Percentiles rank a stretch among this genome's conserved stretches.
Conservation (phyloP, 2,888 invertebrate species). For the Cephus runcator region DNA sequence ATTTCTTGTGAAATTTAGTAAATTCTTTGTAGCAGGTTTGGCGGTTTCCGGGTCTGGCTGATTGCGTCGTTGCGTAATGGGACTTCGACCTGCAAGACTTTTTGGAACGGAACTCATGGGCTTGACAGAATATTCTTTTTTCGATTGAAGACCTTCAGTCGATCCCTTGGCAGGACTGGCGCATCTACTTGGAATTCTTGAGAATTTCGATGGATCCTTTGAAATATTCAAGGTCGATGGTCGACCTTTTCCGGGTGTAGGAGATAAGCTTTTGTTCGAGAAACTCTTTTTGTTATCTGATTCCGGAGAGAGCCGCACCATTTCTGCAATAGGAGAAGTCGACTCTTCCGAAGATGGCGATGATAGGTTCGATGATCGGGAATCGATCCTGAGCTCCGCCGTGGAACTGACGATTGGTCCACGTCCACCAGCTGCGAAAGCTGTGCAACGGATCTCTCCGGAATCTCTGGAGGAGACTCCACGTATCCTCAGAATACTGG, state of each 20-base stretch:
- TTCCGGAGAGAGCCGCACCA: not conserved
- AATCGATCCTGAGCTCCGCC: conserved; percentile 48
- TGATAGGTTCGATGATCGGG: not conserved
- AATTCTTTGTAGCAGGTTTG: too few relatives aligned
- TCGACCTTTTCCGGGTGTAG: not conserved
- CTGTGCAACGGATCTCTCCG: conserved; percentile 66
- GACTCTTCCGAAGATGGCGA: not conserved
- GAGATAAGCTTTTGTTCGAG: not conserved
- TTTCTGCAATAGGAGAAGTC: not conserved
- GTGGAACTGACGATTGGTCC: conserved; percentile 54
- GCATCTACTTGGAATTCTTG: not conserved
- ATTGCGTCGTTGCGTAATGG: not conserved
- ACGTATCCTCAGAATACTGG: conserved; percentile 71
- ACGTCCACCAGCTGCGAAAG: conserved; percentile 42
- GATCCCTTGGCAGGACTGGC: not conserved
- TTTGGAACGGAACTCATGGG: not conserved
- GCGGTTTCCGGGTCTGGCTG: not conserved
- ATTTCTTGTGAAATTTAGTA: not conserved
- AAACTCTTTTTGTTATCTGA: not conserved
- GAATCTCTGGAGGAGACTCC: conserved; percentile 69
- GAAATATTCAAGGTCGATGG: not conserved
- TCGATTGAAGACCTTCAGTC: not conserved
- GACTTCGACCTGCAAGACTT: not conserved
- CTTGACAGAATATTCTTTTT: not conserved
- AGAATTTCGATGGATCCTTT: not conserved